Percentiles rank a stretch among this genome's conserved stretches.
Evolutionary conservation across 2,113 vertebrate species (phyloP).

Genomic region (Chloropsis hardwickii): DNA sequence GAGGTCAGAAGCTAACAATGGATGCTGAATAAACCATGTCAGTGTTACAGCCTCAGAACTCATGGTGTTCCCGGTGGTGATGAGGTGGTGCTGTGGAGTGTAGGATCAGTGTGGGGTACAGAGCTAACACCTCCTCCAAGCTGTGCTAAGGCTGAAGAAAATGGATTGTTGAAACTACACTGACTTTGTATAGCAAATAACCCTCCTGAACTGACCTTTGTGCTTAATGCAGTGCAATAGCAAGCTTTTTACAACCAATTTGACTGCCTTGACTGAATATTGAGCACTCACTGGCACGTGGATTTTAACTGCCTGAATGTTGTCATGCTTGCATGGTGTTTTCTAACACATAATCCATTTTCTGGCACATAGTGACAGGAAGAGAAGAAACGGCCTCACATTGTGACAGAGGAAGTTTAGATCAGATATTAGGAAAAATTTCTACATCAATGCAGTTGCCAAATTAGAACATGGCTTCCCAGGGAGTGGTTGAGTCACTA

Average conservation of each 20-base stretch:
- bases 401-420: background rate
- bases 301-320: background rate
- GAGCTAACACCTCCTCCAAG: background rate
- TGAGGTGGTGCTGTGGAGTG: background rate
- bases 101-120: background rate
- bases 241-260: background rate
- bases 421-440: background rate
- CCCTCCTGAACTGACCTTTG: background rate
- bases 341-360: background rate
- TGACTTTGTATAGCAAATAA: rapidly evolving
- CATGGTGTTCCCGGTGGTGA: background rate
- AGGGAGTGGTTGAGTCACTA: background rate
- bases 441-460: rapidly evolving
- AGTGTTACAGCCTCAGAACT: background rate
- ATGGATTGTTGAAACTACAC: background rate
- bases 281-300: background rate
- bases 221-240: background rate
- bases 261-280: background rate
- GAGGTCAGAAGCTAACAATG: background rate
- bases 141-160: background rate
- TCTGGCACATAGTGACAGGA: background rate
- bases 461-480: background rate
- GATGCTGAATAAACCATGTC: background rate
- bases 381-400: rapidly evolving
- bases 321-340: background rate